A percentile compares a stretch with the other conserved stretches of the same genome.
These are phyloP conservation scores for Salvelinus alpinus DNA, from an alignment of 2,113 vertebrate species.

Conservation along the genomic window DNA sequence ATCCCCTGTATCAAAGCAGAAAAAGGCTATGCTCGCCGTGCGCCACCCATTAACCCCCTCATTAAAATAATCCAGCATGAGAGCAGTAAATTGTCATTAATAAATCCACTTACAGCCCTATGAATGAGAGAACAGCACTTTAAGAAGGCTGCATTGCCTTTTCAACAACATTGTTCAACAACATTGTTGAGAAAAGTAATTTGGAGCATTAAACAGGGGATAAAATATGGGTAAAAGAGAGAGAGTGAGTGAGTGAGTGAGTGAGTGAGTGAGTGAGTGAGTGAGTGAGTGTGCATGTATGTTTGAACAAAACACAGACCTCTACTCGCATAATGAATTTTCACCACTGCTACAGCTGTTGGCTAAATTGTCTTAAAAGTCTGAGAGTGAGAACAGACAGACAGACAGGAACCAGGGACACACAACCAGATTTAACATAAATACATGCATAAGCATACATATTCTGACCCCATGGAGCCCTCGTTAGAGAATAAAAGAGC, in stretches of 20 bases:
- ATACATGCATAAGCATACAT: slow-evolving; percentile 41
- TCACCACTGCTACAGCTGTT: slow-evolving; percentile 38
- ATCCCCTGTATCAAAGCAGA: slow-evolving; percentile 54
- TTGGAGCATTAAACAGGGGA: slow-evolving; percentile 70
- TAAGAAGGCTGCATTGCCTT: slow-evolving; percentile 71
- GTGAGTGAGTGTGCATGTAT: background rate
- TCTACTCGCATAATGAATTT: slow-evolving; percentile 18
- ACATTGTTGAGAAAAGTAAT: slow-evolving; percentile 72
- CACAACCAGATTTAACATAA: slow-evolving; percentile 61
- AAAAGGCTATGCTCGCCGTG: slow-evolving; percentile 40
- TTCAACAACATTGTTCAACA: slow-evolving; percentile 68
- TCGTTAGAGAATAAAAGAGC: slow-evolving; percentile 46
- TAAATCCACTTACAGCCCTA: slow-evolving; percentile 73
- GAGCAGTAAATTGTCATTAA: slow-evolving; percentile 75
- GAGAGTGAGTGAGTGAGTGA: slow-evolving; percentile 16
- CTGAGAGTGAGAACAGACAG: background rate
- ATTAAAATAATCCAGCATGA: slow-evolving; percentile 73
- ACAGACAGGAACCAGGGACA: slow-evolving; percentile 37
- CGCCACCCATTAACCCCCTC: slow-evolving; percentile 69
- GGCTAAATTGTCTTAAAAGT: slow-evolving; percentile 23
- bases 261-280: slow-evolving; percentile 16
- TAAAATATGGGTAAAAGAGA: slow-evolving; percentile 60
- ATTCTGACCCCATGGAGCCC: slow-evolving; percentile 33
- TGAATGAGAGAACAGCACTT: slow-evolving; percentile 71
- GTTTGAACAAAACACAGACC: background rate